phyloP scores from a whole-genome alignment of 2,113 vertebrate genomes.

The Sapajus apella region DNA sequence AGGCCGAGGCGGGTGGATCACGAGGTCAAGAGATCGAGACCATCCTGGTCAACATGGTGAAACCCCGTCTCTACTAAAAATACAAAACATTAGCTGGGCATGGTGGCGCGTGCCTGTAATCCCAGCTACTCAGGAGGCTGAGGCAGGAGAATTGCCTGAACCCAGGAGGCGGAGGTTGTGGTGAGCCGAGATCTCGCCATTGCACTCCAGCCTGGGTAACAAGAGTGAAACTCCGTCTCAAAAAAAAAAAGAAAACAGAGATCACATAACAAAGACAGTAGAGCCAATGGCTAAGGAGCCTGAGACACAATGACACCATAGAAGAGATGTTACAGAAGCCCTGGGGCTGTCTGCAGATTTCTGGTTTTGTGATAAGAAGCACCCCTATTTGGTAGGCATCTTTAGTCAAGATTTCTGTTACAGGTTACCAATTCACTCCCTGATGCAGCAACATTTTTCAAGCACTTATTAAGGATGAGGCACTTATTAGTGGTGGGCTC shows the following conservation, averaged over 20 bases:
- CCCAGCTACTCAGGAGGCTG: no score
- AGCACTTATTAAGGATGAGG: not conserved
- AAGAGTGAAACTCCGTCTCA: no score
- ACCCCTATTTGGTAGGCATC: not conserved
- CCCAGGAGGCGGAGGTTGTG: no score
- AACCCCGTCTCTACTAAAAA: no score
- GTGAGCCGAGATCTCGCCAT: no score
- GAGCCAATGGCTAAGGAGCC: not conserved
- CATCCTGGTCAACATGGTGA: no score
- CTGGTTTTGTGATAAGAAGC: not conserved
- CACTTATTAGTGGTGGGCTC: not conserved
- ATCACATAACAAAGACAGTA: not conserved
- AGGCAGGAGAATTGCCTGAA: no score
- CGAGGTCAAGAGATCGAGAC: no score
- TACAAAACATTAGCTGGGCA: no score
- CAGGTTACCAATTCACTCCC: not conserved
- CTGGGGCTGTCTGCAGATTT: not conserved
- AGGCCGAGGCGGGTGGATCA: no score
- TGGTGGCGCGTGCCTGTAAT: no score
- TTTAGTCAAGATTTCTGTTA: conserved; percentile 1
- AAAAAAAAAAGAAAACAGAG: not conserved
- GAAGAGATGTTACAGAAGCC: not conserved
- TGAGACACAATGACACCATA: not conserved
- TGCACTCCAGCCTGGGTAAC: no score
- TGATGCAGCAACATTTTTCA: not conserved